These are phyloP conservation scores for Phoebastria nigripes DNA, from an alignment of 2,797 vertebrate species.

Conservation along the genomic window DNA sequence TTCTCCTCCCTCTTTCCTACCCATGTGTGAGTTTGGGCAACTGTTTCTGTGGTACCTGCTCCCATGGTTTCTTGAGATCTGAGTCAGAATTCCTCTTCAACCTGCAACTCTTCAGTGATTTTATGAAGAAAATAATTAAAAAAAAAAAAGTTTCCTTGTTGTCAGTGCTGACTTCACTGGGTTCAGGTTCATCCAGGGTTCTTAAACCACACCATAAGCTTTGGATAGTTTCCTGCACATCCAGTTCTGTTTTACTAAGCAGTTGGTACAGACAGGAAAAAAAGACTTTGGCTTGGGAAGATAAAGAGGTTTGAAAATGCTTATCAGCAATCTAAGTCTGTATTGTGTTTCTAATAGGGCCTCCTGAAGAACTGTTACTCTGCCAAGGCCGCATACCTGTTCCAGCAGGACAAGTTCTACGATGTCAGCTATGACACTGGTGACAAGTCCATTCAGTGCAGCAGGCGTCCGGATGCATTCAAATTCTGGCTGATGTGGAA, in stretches of 20 bases:
- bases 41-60: background rate
- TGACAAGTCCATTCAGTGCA: conserved; percentile 86
- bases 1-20: background rate
- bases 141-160: background rate
- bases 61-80: background rate
- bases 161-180: background rate
- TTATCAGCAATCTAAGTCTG: background rate
- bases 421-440: conserved; percentile 84
- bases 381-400: conserved; percentile 82
- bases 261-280: background rate
- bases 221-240: background rate
- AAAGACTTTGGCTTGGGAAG: background rate
- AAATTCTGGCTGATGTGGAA: conserved; percentile 90
- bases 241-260: background rate
- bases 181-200: background rate
- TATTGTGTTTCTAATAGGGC: conserved; percentile 55
- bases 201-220: background rate
- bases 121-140: background rate
- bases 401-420: conserved; percentile 89
- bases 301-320: background rate
- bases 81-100: background rate
- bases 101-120: background rate
- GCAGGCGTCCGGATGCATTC: conserved; percentile 83
- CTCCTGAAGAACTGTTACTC: conserved; percentile 85
- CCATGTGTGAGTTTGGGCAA: background rate